Conservation (phyloP, 2,113 vertebrate genomes). For the Rhagologus leucostigma region DNA sequence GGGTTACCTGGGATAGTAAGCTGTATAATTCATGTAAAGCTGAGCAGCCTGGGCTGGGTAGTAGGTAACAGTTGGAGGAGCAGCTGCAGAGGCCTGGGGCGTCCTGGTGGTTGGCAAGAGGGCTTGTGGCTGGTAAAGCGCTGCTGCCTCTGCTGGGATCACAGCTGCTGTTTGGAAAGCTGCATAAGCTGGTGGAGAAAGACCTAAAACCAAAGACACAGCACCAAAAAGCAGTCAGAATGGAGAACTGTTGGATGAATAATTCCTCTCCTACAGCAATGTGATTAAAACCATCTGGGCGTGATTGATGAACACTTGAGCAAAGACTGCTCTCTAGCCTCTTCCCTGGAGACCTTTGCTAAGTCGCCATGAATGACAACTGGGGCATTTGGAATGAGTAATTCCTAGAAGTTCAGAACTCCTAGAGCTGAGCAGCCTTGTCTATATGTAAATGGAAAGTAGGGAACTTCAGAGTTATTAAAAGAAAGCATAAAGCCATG, state of each 20-base stretch:
- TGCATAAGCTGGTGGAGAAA: conserved; percentile 91
- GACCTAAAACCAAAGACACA: conserved; percentile 74
- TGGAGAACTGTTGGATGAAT: not conserved
- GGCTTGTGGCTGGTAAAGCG: conserved; percentile 87
- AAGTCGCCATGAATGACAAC: not conserved
- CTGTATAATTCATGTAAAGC: conserved; percentile 97
- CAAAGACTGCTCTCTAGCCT: not conserved
- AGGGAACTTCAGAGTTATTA: not conserved
- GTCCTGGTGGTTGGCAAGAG: conserved; percentile 85
- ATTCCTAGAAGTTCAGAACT: not conserved
- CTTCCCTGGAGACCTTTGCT: not conserved
- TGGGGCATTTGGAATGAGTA: not conserved
- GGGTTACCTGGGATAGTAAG: conserved; percentile 93
- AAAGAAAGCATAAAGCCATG: conserved; percentile 53
- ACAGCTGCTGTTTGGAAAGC: conserved; percentile 86
- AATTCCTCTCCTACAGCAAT: not conserved
- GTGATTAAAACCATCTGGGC: not conserved
- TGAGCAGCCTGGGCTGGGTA: conserved; percentile 88
- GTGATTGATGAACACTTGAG: not conserved
- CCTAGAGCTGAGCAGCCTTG: not conserved
- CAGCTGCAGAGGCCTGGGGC: conserved; percentile 70
- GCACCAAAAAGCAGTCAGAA: not conserved
- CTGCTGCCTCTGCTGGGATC: conserved; percentile 82
- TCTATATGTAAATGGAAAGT: not conserved
- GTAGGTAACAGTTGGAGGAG: conserved; percentile 84